Base-by-base conservation (phyloP, 2,797 vertebrate genomes). In the Cirrhinus mrigala region DNA sequence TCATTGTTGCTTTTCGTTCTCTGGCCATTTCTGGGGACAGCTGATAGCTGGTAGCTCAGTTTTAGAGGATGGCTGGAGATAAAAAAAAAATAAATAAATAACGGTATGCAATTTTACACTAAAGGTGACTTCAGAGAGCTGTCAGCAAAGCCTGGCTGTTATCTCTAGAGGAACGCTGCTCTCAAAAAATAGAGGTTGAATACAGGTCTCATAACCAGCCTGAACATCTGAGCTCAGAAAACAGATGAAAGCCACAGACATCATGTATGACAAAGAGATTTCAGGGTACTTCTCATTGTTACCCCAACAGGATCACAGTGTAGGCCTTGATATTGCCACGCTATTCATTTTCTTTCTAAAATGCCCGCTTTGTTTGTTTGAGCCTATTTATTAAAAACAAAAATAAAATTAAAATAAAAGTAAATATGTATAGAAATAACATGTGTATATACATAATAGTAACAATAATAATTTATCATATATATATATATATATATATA, bases 81-180 rank as follows among this genome's bases (percentile, higher is more conserved):
- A 87, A 89, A 85, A 85, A 82, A 88, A 88, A 18, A 52, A 24
- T 11, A 15, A 60, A 60, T n/a, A 12, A 84, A 86, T 81, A 83
- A 77, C 27, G 50, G 54, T 88, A 86, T 85, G 85, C 88, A 86
- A 86, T 79, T 90, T 89, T 79, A 88, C 89, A 82, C 54, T 82
- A 83, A 89, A 90, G 88, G 88, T 90, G 91, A 89, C 81, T 87
- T 90, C 88, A 69, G 71, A 62, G 1, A 86, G 83, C 87, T 86
- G 90, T 93, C 87, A 92, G 83, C 79, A 10, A 24, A 87, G 85
- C 88, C 33, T 87, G 66, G 56, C 83, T 87, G 91, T 85, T 87
- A 89, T 93, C 93, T 91, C 78, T 58, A 82, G 90, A 89, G 90
- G 91, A 89, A 89, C 73, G 79, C 83, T 90, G 91, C 91, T 92